phyloP scores from a whole-genome alignment of 2,113 vertebrate genomes.

The Beaufortia kweichowensis region DNA sequence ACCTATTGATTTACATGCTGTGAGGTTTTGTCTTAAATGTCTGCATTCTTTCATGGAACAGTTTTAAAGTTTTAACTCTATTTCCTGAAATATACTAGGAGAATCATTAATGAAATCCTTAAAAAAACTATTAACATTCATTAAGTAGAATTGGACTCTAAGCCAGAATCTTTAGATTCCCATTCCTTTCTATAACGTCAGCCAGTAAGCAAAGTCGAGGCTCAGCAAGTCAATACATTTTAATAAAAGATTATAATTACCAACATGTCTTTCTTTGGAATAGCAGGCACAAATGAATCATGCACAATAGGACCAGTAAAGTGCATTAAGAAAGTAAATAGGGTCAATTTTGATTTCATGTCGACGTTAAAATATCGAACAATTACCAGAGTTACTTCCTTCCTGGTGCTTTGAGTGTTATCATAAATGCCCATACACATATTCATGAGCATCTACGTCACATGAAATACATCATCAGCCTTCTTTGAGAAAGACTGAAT shows the following conservation, averaged over 20 bases:
- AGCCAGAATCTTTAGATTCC: background rate
- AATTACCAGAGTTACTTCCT: slow-evolving; percentile 57
- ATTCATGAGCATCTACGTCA: slow-evolving; percentile 49
- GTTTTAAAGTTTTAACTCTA: too few species aligned
- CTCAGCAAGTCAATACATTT: background rate
- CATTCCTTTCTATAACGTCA: background rate
- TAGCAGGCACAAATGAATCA: background rate
- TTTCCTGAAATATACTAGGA: background rate
- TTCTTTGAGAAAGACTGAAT: slow-evolving; percentile 59
- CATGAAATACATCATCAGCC: slow-evolving; percentile 57
- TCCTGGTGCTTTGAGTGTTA: slow-evolving; percentile 38
- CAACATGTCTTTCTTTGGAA: background rate
- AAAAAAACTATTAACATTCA: background rate
- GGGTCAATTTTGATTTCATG: slow-evolving; percentile 1
- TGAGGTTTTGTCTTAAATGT: background rate
- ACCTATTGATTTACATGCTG: too few species aligned
- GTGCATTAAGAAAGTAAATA: slow-evolving; percentile 16
- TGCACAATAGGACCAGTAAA: background rate
- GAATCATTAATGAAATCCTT: background rate
- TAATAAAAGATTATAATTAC: background rate
- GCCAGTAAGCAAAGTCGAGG: too few species aligned
- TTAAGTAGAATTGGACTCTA: background rate
- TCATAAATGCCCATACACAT: slow-evolving; percentile 35
- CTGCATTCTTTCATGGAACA: background rate
- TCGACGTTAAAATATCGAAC: slow-evolving; percentile 55